Evolutionary conservation across 2,888 invertebrate genomes (phyloP).

Genomic region (Clepsis dumicolana): DNA sequence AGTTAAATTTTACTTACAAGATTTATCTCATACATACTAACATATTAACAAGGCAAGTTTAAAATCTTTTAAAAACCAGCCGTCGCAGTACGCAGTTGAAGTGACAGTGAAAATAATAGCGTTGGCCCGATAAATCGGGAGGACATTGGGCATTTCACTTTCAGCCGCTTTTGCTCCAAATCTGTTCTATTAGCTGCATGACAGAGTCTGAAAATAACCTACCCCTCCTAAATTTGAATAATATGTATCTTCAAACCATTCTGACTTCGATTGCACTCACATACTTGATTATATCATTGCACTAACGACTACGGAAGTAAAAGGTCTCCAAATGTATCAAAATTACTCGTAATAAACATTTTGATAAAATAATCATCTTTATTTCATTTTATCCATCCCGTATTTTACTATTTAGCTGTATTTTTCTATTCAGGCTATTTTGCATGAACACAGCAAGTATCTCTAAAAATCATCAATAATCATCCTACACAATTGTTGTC

Average conservation of each 20-base stretch:
- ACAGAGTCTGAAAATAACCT: neutral
- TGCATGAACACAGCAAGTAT: neutral
- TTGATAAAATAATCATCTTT: neutral
- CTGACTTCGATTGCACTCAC: neutral
- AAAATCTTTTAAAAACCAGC: too few species aligned
- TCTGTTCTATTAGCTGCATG: conserved; percentile 10
- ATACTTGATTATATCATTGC: neutral
- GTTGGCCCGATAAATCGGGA: conserved; percentile 33
- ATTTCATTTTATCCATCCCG: neutral
- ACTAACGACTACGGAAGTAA: neutral
- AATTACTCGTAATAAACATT: neutral
- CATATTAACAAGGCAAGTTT: too few species aligned
- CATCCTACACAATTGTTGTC: neutral
- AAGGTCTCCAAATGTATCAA: neutral
- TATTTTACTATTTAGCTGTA: neutral
- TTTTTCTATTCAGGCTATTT: neutral
- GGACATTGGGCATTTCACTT: conserved; percentile 43
- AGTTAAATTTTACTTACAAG: too few species aligned
- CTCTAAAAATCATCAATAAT: neutral
- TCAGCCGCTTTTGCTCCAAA: conserved; percentile 39
- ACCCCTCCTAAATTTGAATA: neutral
- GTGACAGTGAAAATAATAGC: conserved; percentile 16
- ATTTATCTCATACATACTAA: too few species aligned
- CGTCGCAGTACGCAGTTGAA: neutral
- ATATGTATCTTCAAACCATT: neutral